phyloP scores from a whole-genome alignment of 1,140 invertebrate genomes.

The Pogonus chalceus region DNA sequence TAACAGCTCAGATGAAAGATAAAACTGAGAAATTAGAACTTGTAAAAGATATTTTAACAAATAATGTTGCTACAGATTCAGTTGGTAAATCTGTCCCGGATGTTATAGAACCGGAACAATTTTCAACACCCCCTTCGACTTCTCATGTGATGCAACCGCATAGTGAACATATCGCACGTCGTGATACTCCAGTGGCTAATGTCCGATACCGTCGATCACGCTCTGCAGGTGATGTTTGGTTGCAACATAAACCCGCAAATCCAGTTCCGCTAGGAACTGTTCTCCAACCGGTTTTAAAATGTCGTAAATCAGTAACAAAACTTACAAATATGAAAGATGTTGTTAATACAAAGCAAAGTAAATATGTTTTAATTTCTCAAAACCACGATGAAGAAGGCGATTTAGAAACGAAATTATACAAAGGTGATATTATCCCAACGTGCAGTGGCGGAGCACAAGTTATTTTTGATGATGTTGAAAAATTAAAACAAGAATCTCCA shows the following conservation, averaged over 20 bases:
- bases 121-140: neutral
- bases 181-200: conserved; percentile 51
- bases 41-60: conserved; percentile 40
- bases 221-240: conserved; percentile 72
- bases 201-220: conserved; percentile 57
- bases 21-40: conserved; percentile 42
- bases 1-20: conserved; percentile 31
- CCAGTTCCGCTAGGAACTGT: conserved; percentile 71
- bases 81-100: conserved; percentile 1
- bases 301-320: conserved; percentile 75
- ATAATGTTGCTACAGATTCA: conserved; percentile 27
- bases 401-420: conserved; percentile 85
- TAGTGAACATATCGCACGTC: neutral
- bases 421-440: conserved; percentile 88
- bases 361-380: conserved; percentile 87
- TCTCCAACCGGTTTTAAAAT: conserved; percentile 73
- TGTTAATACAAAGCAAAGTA: conserved; percentile 60
- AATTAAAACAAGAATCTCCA: conserved; percentile 78
- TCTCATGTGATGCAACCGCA: conserved; percentile 4
- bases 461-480: conserved; percentile 91
- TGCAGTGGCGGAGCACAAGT: conserved; percentile 89
- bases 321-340: conserved; percentile 62
- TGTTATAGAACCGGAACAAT: conserved; percentile 1
- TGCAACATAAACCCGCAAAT: conserved; percentile 77
- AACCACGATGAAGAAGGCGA: conserved; percentile 84